Base-by-base conservation (phyloP, 2,888 invertebrate species). In the Ectemnius continuus region DNA sequence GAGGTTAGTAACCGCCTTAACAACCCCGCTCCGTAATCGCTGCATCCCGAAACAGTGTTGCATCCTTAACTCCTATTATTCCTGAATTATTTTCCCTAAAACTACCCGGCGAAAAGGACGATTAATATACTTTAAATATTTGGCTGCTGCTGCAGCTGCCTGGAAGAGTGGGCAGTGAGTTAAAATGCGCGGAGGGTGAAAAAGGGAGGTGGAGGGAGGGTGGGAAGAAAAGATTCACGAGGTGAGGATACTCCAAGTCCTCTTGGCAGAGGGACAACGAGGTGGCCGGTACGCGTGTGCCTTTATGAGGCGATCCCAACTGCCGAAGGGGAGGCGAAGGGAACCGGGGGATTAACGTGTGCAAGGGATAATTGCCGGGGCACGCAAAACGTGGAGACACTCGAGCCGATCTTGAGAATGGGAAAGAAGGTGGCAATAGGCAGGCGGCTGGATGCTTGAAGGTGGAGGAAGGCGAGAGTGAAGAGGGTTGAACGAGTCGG, bases 321-420 rank as follows among this genome's bases (percentile, higher is more conserved):
- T 23, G 18, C 4, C 20, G 13, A 46, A 61, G 58, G 6, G 58
- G 6, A 11, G 23, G 45, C 13, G 61, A 11, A 8, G 16, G 11
- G n/a, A 18, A 48, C 26, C 36, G 14, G 47, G 75, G 82, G 84
- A 83, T 84, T 84, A 84, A 84, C 80, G 81, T 83, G 74, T 79
- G 67, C 75, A 81, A 75, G 81, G 84, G 85, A 88, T 88, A 88
- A 88, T 88, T 88, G 85, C 85, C 85, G 82, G 83, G 85, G 81
- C 83, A 85, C 82, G 85, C 84, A 84, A 86, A 87, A 86, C 84
- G 83, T 70, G 81, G 79, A 77, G 81, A 66, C 82, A 80, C 84
- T 85, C 81, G 85, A 85, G 84, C 79, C 81, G 84, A 87, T 85
- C 87, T 85, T 86, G 83, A 85, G 84, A 86, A 83, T 68, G 77